Evolutionary conservation across 2,113 vertebrate species (phyloP).

Genomic region (human (Homo sapiens)): DNA sequence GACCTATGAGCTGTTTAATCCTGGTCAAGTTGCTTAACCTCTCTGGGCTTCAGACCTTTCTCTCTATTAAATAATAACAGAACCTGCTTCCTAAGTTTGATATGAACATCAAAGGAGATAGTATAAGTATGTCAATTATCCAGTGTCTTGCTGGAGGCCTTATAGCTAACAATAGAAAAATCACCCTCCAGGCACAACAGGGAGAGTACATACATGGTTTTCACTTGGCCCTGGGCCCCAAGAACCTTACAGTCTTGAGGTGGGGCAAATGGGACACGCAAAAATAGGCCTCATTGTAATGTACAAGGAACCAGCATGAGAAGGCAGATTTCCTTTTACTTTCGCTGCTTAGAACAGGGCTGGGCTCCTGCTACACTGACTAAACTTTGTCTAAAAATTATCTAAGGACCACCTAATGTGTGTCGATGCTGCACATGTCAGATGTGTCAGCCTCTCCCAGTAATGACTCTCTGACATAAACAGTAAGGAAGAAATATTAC

Average conservation of each 20-base stretch:
- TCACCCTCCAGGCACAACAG: neutral
- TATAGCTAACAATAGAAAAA: neutral
- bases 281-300: neutral
- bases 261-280: neutral
- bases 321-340: conserved; percentile 73
- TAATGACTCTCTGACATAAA: conserved; percentile 96
- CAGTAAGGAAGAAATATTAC: conserved; percentile 93
- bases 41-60: neutral
- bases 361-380: conserved; percentile 79
- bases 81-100: neutral
- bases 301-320: rapidly evolving
- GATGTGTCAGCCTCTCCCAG: conserved; percentile 92
- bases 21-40: neutral
- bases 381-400: conserved; percentile 88
- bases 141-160: neutral
- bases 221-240: neutral
- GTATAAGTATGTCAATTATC: neutral
- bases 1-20: neutral
- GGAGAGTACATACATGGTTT: rapidly evolving
- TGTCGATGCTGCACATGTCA: conserved; percentile 89
- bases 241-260: neutral
- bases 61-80: neutral
- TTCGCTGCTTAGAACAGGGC: conserved; percentile 88
- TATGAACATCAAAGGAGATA: neutral
- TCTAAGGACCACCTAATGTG: conserved; percentile 97